These are phyloP conservation scores for Tinamus guttatus DNA, from an alignment of 2,113 vertebrate species.

Conservation along the genomic window DNA sequence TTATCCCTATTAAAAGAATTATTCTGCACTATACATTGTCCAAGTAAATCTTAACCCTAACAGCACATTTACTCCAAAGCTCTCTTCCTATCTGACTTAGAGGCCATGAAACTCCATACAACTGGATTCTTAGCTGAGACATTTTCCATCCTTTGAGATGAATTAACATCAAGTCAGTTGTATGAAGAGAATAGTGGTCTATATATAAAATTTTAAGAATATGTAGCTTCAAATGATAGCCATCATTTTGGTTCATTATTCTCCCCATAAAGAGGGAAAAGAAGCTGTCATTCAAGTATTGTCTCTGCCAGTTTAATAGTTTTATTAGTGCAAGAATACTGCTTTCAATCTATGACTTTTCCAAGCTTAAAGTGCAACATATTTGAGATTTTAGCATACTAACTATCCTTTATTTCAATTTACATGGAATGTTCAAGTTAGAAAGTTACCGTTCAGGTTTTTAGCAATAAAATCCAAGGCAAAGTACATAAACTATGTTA, in stretches of 20 bases:
- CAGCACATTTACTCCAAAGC: neutral
- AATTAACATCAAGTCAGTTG: neutral
- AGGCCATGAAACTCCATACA: neutral
- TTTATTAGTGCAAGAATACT: constrained; percentile 24
- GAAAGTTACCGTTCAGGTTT: constrained; percentile 31
- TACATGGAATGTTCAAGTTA: constrained; percentile 65
- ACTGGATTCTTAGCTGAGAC: neutral
- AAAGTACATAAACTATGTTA: constrained; percentile 33
- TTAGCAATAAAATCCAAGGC: constrained; percentile 46
- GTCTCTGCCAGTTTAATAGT: neutral
- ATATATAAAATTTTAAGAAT: neutral
- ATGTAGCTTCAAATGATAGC: neutral
- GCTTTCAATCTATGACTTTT: neutral
- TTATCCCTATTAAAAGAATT: neutral
- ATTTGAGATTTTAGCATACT: constrained; percentile 27
- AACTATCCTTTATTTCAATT: constrained; percentile 40
- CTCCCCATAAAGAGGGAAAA: neutral
- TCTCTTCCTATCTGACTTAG: neutral
- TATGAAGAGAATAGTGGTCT: neutral
- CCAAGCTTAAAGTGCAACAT: constrained; percentile 62
- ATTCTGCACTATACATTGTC: neutral
- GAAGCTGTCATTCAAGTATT: neutral
- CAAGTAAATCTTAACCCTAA: neutral
- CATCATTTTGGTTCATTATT: neutral
- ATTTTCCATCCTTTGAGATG: constrained; percentile 6